Percentiles rank a stretch among this genome's conserved stretches.
phyloP scores from a whole-genome alignment of 2,113 vertebrate genomes.

The Tympanuchus pallidicinctus region DNA sequence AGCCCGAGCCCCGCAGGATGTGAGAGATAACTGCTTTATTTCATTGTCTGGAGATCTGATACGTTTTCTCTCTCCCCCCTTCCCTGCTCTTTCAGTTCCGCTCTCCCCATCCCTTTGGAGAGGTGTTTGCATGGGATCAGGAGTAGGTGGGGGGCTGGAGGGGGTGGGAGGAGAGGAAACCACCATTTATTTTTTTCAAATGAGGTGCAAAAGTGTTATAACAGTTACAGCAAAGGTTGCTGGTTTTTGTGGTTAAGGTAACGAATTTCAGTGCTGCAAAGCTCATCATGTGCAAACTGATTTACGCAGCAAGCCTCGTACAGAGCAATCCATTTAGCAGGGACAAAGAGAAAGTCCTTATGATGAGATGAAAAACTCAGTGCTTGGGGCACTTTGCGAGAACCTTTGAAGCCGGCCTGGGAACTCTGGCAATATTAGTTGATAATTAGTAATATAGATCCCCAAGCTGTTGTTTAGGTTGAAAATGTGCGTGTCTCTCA shows the following conservation, averaged over 20 bases:
- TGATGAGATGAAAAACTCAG: conserved; percentile 46
- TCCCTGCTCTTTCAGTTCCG: conserved; percentile 16
- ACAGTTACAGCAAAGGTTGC: conserved; percentile 63
- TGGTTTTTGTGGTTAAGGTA: conserved; percentile 60
- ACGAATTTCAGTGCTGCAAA: conserved; percentile 62
- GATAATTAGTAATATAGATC: conserved; percentile 75
- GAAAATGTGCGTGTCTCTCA: conserved; percentile 64
- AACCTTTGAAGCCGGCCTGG: conserved; percentile 71
- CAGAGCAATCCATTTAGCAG: conserved; percentile 53
- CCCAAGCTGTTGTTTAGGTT: conserved; percentile 61
- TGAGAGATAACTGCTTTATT: conserved; percentile 56
- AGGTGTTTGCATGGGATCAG: conserved; percentile 57
- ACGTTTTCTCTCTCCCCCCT: neutral
- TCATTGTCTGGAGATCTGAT: conserved; percentile 61
- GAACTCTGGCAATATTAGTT: conserved; percentile 66
- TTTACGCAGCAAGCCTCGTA: neutral
- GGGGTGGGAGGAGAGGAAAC: conserved; percentile 19
- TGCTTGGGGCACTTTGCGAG: conserved; percentile 34
- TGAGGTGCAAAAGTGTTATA: conserved; percentile 58
- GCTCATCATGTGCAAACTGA: conserved; percentile 62
- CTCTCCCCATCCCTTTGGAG: neutral
- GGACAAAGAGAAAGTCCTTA: conserved; percentile 39
- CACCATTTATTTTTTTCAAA: neutral
- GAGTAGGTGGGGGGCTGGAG: neutral
- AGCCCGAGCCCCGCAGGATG: conserved; percentile 47